Conservation (phyloP, 1,140 invertebrate species). For the Lepidostoma basale region DNA sequence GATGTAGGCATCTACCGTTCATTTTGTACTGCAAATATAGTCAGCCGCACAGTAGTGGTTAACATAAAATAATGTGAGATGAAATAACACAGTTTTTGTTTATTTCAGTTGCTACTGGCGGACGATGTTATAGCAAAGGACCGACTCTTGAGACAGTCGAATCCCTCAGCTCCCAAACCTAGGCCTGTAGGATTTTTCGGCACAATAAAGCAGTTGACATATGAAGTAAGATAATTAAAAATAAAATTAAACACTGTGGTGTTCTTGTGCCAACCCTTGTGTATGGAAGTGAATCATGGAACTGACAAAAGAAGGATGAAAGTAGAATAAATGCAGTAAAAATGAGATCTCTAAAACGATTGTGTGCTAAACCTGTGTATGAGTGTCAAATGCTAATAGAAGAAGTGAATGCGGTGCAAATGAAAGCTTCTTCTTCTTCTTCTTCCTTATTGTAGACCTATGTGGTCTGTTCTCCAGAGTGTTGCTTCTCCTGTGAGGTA, state of each 20-base stretch:
- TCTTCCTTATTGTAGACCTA: too few relatives aligned
- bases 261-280: too few relatives aligned
- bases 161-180: constrained; percentile 48
- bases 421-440: too few relatives aligned
- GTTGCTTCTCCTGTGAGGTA: too few relatives aligned
- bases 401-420: neutral
- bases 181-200: constrained; percentile 58
- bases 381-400: too few relatives aligned
- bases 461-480: too few relatives aligned
- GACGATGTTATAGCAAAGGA: constrained; percentile 54
- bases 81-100: neutral
- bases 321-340: too few relatives aligned
- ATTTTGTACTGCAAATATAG: neutral
- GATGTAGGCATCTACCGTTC: neutral
- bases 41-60: too few relatives aligned
- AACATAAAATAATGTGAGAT: neutral
- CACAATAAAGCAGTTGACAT: constrained; percentile 44
- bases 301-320: too few relatives aligned
- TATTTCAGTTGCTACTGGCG: constrained; percentile 51
- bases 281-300: too few relatives aligned
- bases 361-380: too few relatives aligned
- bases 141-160: constrained; percentile 49
- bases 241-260: neutral
- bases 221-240: constrained; percentile 27
- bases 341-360: neutral